Conservation (phyloP, 1,140 invertebrate genomes). For the Drosophila paulistorum region DNA sequence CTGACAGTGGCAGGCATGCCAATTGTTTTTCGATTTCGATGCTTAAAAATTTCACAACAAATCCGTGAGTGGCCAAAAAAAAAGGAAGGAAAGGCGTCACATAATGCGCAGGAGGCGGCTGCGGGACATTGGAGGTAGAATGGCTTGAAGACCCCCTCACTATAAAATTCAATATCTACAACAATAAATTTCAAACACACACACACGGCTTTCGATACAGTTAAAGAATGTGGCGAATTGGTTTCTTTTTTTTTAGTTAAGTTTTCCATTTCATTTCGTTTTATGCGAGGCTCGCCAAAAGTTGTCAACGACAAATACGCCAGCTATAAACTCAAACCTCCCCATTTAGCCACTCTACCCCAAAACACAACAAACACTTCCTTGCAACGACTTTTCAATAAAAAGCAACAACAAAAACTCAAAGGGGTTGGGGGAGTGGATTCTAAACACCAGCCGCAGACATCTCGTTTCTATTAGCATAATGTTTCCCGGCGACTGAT, state of each 20-base stretch:
- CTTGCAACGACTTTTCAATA: conserved; percentile 55
- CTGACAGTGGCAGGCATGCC: conserved; percentile 70
- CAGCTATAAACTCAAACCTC: conserved; percentile 36
- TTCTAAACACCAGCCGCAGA: conserved; percentile 61
- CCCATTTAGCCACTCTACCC: background rate
- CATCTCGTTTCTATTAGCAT: conserved; percentile 72
- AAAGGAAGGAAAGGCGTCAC: conserved; percentile 21
- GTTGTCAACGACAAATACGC: conserved; percentile 72
- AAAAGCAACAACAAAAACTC: background rate
- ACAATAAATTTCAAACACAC: conserved; percentile 70
- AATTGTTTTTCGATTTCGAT: conserved; percentile 79
- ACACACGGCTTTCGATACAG: conserved; percentile 42
- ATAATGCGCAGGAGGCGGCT: conserved; percentile 38
- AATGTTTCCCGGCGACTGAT: conserved; percentile 54
- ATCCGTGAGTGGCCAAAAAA: conserved; percentile 44
- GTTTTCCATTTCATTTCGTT: conserved; percentile 80
- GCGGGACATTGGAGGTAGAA: conserved; percentile 11
- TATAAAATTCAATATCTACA: conserved; percentile 81
- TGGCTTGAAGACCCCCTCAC: conserved; percentile 35
- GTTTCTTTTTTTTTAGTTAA: conserved; percentile 45
- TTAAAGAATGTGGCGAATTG: conserved; percentile 52
- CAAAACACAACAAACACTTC: background rate
- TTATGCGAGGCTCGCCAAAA: conserved; percentile 71
- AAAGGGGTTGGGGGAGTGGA: background rate
- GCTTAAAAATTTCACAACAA: conserved; percentile 58